phyloP scores from a whole-genome alignment of 2,888 invertebrate species.

The Heliconius charithonia region DNA sequence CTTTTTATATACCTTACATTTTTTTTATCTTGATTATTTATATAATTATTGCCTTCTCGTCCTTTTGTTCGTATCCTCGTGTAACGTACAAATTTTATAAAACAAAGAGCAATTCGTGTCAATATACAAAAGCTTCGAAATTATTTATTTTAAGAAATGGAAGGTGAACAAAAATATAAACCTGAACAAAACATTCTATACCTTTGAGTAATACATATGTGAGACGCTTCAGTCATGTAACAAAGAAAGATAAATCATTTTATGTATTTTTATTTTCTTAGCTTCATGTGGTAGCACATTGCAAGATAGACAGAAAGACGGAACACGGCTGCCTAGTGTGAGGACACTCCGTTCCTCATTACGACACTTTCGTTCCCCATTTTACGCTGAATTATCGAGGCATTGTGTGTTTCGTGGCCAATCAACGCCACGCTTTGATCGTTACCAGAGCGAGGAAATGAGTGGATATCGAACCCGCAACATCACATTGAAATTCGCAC shows the following conservation, averaged over 20 bases:
- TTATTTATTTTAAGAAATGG: conserved; percentile 14
- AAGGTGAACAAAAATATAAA: conserved; percentile 19
- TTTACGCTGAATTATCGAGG: too few relatives aligned
- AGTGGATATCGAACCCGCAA: too few relatives aligned
- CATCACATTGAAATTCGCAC: too few relatives aligned
- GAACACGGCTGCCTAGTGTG: too few relatives aligned
- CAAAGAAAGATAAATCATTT: conserved; percentile 1
- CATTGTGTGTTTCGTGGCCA: too few relatives aligned
- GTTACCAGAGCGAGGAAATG: too few relatives aligned
- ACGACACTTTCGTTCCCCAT: too few relatives aligned
- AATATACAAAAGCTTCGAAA: conserved; percentile 6
- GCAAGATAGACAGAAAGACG: too few relatives aligned
- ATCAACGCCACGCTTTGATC: too few relatives aligned
- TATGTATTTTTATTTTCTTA: neutral
- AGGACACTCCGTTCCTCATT: too few relatives aligned
- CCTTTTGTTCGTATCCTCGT: neutral
- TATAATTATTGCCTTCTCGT: neutral
- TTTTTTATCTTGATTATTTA: neutral
- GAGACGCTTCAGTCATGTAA: neutral
- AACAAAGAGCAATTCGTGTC: neutral
- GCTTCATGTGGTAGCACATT: too few relatives aligned
- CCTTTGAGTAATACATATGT: conserved; percentile 18
- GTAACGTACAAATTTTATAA: neutral
- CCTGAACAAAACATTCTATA: conserved; percentile 10
- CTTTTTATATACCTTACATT: too few relatives aligned